Evolutionary conservation across 1,140 invertebrate species (phyloP).

Genomic region (Cyclargus thomasi): DNA sequence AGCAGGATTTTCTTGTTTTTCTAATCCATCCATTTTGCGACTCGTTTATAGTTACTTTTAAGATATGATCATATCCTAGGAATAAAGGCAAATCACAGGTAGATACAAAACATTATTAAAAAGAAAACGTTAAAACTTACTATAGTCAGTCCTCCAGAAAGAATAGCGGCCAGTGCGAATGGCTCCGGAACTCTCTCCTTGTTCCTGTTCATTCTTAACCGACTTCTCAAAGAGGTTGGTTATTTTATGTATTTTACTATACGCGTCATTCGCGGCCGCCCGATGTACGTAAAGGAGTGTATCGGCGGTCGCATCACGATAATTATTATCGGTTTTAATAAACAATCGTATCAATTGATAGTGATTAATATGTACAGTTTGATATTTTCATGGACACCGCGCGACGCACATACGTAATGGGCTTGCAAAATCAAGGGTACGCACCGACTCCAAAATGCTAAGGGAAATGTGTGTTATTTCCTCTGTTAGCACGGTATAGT

Average conservation of each 20-base stretch:
- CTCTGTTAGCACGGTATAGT: no score
- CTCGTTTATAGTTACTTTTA: no score
- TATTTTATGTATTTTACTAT: slow-evolving; percentile 19
- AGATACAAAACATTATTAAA: no score
- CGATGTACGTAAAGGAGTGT: slow-evolving; percentile 39
- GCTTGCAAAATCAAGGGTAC: slow-evolving; percentile 4
- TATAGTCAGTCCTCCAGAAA: slow-evolving; percentile 39
- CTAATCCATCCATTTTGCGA: no score
- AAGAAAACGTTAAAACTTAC: slow-evolving; percentile 34
- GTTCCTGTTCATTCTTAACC: slow-evolving; percentile 31
- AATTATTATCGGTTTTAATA: slow-evolving; percentile 61
- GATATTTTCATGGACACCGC: background rate
- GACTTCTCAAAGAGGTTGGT: slow-evolving; percentile 8
- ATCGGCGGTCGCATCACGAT: slow-evolving; percentile 48
- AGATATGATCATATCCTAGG: no score
- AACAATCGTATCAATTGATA: slow-evolving; percentile 26
- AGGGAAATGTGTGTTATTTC: no score
- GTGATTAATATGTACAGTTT: slow-evolving; percentile 16
- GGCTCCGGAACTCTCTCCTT: slow-evolving; percentile 27
- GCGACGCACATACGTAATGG: background rate
- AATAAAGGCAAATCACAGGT: no score
- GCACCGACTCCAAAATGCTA: no score
- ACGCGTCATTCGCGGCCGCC: slow-evolving; percentile 37
- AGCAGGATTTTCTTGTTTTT: no score
- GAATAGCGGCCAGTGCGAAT: slow-evolving; percentile 28